Evolutionary conservation across 2,888 invertebrate genomes (phyloP).

Genomic region (Scaptomyza flava): DNA sequence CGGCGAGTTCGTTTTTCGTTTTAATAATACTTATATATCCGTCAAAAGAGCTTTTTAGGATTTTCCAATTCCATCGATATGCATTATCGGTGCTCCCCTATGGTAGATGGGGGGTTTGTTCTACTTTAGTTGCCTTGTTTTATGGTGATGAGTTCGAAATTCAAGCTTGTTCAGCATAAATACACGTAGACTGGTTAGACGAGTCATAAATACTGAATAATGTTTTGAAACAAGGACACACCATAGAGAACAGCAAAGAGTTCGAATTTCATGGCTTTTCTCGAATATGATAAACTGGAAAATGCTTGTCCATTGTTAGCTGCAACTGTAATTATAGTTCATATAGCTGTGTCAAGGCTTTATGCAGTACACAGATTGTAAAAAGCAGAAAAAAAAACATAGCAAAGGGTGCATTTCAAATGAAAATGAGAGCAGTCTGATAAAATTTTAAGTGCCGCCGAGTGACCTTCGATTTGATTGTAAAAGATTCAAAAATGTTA

Average conservation of each 20-base stretch:
- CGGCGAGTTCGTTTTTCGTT: constrained; percentile 78
- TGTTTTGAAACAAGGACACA: constrained; percentile 37
- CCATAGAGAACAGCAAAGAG: constrained; percentile 46
- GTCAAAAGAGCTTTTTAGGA: constrained; percentile 62
- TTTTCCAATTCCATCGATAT: constrained; percentile 78
- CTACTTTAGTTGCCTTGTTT: constrained; percentile 73
- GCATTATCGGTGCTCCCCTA: constrained; percentile 56
- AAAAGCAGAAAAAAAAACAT: constrained; percentile 29
- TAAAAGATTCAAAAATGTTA: constrained; percentile 66
- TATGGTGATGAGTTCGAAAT: constrained; percentile 80
- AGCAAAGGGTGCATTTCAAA: constrained; percentile 39
- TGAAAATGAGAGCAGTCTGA: constrained; percentile 65
- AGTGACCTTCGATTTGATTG: constrained; percentile 69
- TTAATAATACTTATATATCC: constrained; percentile 15
- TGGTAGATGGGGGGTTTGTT: constrained; percentile 62
- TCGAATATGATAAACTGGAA: constrained; percentile 8
- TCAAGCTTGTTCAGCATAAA: constrained; percentile 76
- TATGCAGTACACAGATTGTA: constrained; percentile 35
- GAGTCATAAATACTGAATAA: constrained; percentile 7
- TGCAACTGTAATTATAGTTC: constrained; percentile 42
- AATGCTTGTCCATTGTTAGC: background rate
- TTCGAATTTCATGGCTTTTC: constrained; percentile 35
- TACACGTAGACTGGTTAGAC: constrained; percentile 43
- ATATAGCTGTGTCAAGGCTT: constrained; percentile 63
- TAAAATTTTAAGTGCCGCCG: constrained; percentile 52